Evolutionary conservation across 35 echinoderm and acorn worm species (phyloP), one percentile per base, ranked within the genome.

Genomic region (Apostichopus parvimensis): DNA sequence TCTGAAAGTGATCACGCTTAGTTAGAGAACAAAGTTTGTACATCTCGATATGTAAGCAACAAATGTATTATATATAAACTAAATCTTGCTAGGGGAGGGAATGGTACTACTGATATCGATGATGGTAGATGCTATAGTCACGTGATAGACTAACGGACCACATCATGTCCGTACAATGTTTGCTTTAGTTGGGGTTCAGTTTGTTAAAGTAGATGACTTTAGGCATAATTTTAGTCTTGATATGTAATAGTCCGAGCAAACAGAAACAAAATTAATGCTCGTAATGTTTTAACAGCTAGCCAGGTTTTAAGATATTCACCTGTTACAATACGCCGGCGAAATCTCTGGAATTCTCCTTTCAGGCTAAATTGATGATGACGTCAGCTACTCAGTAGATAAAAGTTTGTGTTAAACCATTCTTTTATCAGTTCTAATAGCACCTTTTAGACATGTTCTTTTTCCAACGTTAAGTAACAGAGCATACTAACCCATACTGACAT

Each of bases 391-490:
- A 72, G 68, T 72, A 72, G 68, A 72, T 72, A 72, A 72, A 72
- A 45, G 34, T 45, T 45, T 45, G 34, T 45, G 34, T 45, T 45
- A 45, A 45, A 45, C 34, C 34, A 45, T 72, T 72, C 68, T 72
- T 72, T 72, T 72, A 72, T 72, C 68, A 72, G 68, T 72, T 72
- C 68, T 72, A 72, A 72, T 72, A 72, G 68, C 68, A 72, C 68
- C 68, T 72, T 72, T 72, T 45, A 45, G 34, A 45, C 34, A 45
- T 45, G 34, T 45, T 45, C 34, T 45, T 2, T 45, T 45, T 4
- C 34, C 2, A 45, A 45, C 34, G 34, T 45, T 45, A 45, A 45
- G 4, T 45, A 45, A 45, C 34, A 45, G 34, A 45, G 34, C 34
- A 45, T 45, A 45, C 34, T 45, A 45, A 45, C 34, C 34, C 34